phyloP scores from a whole-genome alignment of 2,113 vertebrate genomes.

The Fregata magnificens region DNA sequence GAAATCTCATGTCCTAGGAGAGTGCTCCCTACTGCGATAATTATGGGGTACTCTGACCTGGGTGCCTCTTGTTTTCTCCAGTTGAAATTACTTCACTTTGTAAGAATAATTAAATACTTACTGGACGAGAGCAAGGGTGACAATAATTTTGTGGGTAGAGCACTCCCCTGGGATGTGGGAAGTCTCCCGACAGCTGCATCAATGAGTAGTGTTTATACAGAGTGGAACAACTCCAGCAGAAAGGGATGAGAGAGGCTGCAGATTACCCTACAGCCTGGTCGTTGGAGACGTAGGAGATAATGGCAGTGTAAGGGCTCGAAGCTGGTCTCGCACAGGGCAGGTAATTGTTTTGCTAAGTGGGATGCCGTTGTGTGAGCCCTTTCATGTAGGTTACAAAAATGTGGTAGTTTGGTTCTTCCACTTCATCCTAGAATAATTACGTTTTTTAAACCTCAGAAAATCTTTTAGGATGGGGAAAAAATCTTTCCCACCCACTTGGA shows the following conservation, averaged over 20 bases:
- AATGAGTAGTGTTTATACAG: neutral
- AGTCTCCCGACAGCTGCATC: constrained; percentile 17
- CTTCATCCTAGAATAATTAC: neutral
- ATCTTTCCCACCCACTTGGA: neutral
- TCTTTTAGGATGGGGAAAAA: neutral
- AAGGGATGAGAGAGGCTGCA: neutral
- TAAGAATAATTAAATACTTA: constrained; percentile 55
- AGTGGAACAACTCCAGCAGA: neutral
- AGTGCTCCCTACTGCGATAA: constrained; percentile 9
- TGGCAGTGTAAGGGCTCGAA: neutral
- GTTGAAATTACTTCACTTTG: constrained; percentile 38
- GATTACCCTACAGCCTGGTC: neutral
- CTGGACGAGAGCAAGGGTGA: constrained; percentile 33
- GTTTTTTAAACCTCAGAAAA: neutral
- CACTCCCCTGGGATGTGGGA: constrained; percentile 10
- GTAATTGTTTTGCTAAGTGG: neutral
- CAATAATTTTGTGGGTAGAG: constrained; percentile 1
- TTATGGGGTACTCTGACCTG: constrained; percentile 26
- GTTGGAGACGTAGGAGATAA: neutral
- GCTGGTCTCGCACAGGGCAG: neutral
- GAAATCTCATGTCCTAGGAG: constrained; percentile 6
- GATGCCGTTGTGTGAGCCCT: neutral
- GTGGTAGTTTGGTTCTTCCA: neutral
- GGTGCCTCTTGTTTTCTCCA: constrained; percentile 22
- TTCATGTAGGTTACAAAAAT: neutral